Evolutionary conservation across 2,113 vertebrate genomes (phyloP).

Genomic region (Pongo abelii): DNA sequence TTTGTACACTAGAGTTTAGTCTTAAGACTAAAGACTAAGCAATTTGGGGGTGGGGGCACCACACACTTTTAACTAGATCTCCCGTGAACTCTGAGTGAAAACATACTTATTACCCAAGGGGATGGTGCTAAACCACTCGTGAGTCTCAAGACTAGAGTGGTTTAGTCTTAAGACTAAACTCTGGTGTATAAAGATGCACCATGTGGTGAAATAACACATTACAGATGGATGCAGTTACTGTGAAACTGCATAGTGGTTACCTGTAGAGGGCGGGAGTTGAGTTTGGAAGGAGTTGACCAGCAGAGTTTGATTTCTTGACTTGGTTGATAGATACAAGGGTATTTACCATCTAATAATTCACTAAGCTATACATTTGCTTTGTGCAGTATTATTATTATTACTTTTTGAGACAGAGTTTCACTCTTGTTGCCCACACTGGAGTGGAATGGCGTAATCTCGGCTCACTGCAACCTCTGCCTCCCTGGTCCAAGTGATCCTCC

Average conservation of each 20-base stretch:
- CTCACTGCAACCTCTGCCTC: too few relatives aligned
- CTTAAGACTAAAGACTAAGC: not conserved
- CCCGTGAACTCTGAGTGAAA: too few relatives aligned
- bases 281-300: not conserved
- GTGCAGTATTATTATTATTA: not conserved
- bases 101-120: too few relatives aligned
- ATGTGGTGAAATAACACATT: not conserved
- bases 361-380: not conserved
- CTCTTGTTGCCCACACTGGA: too few relatives aligned
- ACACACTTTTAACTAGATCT: too few relatives aligned
- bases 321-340: not conserved
- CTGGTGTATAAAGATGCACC: not conserved
- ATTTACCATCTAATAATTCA: not conserved
- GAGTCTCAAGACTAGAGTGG: too few relatives aligned
- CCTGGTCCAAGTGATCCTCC: too few relatives aligned
- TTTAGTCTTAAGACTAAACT: not conserved
- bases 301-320: not conserved
- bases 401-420: too few relatives aligned
- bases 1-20: not conserved
- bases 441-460: too few relatives aligned
- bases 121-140: too few relatives aligned
- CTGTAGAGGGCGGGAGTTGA: not conserved
- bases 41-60: too few relatives aligned
- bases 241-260: not conserved
- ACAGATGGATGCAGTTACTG: not conserved